Percentiles rank a stretch among this genome's conserved stretches.
phyloP scores from a whole-genome alignment of 1,140 invertebrate genomes.

The Hirudo medicinalis region DNA sequence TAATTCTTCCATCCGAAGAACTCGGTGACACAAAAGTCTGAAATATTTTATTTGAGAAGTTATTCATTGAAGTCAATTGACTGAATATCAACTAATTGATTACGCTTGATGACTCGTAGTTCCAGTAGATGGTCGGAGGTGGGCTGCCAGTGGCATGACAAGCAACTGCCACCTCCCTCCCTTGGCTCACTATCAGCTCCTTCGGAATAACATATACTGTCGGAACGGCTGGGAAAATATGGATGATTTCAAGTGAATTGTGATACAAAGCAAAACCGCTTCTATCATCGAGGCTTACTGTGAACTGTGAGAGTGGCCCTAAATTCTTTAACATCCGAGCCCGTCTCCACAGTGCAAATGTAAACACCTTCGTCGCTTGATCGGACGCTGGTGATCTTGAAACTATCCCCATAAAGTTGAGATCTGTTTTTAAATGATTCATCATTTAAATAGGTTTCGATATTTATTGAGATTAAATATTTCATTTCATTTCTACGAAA shows the following conservation, averaged over 20 bases:
- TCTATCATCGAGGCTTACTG: slow-evolving; percentile 1
- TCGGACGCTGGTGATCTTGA: neutral
- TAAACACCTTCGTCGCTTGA: slow-evolving; percentile 14
- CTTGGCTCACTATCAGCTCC: slow-evolving; percentile 60
- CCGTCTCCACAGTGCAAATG: slow-evolving; percentile 13
- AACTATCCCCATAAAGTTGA: slow-evolving; percentile 7
- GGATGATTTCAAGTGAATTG: neutral
- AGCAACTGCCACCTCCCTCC: slow-evolving; percentile 30
- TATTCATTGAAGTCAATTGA: neutral
- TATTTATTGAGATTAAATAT: no score
- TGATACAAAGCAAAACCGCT: no score
- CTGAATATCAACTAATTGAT: neutral
- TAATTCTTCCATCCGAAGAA: neutral
- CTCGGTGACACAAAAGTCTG: no score
- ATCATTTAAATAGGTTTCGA: no score
- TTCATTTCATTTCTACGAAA: no score
- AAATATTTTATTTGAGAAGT: neutral
- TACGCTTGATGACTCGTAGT: neutral
- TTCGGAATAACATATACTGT: slow-evolving; percentile 61
- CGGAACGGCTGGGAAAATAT: slow-evolving; percentile 52
- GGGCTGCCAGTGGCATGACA: slow-evolving; percentile 41
- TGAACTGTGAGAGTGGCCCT: slow-evolving; percentile 9
- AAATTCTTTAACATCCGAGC: neutral
- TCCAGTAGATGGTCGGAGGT: neutral
- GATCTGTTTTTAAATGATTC: neutral